Evolutionary conservation across 1,140 invertebrate species (phyloP).

Genomic region (Drosophila parvula): DNA sequence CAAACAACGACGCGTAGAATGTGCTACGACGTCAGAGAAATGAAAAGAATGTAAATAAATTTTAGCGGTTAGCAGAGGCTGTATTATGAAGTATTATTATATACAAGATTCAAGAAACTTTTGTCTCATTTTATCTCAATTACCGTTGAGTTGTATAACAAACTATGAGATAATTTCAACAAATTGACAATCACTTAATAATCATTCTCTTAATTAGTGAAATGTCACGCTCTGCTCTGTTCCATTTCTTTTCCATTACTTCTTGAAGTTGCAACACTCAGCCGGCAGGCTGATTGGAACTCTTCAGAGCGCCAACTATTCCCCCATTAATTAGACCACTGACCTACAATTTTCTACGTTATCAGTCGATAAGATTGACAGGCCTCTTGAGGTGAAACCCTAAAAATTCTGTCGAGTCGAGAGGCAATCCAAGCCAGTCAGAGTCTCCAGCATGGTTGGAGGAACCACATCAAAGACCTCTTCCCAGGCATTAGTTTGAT

Average conservation of each 20-base stretch:
- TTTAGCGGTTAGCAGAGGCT: background rate
- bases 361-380: constrained; percentile 70
- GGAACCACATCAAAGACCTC: constrained; percentile 6
- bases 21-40: background rate
- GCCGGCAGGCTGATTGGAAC: constrained; percentile 20
- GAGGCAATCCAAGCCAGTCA: background rate
- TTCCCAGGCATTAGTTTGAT: constrained; percentile 34
- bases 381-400: constrained; percentile 29
- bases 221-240: constrained; percentile 7
- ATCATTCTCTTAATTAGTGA: constrained; percentile 21
- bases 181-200: constrained; percentile 16
- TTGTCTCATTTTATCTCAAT: background rate
- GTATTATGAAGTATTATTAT: background rate
- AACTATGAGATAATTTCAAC: background rate
- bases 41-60: background rate
- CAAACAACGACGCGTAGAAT: constrained; percentile 14
- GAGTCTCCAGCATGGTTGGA: constrained; percentile 3
- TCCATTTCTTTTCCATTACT: background rate
- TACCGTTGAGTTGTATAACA: background rate
- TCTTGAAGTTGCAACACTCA: constrained; percentile 31
- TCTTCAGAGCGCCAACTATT: background rate
- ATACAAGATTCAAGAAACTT: background rate
- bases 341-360: constrained; percentile 67
- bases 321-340: constrained; percentile 54
- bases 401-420: constrained; percentile 10